Base-by-base conservation (phyloP, 2,797 vertebrate genomes). In the Molossus molossus region DNA sequence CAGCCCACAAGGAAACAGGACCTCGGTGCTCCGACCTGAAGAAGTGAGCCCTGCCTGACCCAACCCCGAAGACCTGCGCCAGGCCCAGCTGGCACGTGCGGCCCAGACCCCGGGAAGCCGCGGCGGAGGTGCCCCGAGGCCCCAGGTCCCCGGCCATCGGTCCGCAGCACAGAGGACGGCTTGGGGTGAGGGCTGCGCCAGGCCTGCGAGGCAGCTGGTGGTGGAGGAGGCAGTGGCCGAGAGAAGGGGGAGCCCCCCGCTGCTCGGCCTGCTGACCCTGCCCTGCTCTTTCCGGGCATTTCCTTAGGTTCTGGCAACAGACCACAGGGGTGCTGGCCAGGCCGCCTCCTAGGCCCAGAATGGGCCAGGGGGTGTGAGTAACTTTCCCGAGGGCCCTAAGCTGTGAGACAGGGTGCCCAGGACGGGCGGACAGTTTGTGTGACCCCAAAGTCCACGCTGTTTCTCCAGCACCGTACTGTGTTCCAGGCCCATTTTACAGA, bases 51-150 rank as follows among this genome's bases (percentile, higher is more conserved):
- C 29, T 48, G 23, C 79, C 58, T 12, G 11, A 27, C 37, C 76
- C 1, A 21, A 5, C 64, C 64, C 29, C 1, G 64, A 70, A 23
- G 21, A 55, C 11, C 55, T 7, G 37, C 1, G 0, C 8, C 2
- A 50, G 50, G 70, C 23, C 53, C 53, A 11, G 25, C 5, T 15
- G 1, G 10, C n/a, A 2, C 0, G 1, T 18, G 37, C 62, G 0
- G 21, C 62, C 29, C 18, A 6, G 50, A 21, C 29, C 48, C 48
- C 1, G 0, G 3, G 67, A 37, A 4, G 75, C 12, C 3, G 6
- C 0, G 3, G 50, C 8, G 15, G 15, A 5, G 0, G 11, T 0
- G 40, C 10, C 1, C 6, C 10, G 73, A 33, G 40, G 91, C 40
- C 82, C 25, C 3, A 11, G 48, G 48, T 14, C 9, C n/a, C 33